Evolutionary conservation across 2,113 vertebrate species (phyloP).

Genomic region (Lepus timidus): DNA sequence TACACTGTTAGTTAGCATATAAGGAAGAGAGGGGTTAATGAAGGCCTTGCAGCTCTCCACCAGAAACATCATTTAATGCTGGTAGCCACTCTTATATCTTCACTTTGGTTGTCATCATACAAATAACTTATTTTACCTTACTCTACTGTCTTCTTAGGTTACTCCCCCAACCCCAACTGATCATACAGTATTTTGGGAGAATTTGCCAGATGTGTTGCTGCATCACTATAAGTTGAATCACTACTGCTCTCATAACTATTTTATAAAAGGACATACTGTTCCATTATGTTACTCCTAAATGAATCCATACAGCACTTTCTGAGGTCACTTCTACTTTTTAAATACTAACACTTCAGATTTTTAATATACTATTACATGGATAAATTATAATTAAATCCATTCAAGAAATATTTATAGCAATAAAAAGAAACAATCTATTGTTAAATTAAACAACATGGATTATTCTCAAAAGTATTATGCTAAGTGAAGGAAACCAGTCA

Average conservation of each 20-base stretch:
- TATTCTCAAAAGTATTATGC: not conserved
- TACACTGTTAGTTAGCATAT: conserved; percentile 55
- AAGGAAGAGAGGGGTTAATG: not conserved
- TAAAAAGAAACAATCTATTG: not conserved
- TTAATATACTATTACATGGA: not conserved
- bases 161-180: not conserved
- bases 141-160: not conserved
- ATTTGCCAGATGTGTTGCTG: not conserved
- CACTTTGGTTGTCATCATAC: too few relatives aligned
- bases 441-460: not conserved
- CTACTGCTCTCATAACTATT: not conserved
- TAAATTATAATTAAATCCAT: not conserved
- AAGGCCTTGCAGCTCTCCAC: not conserved
- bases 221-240: not conserved
- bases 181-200: not conserved
- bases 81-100: not conserved
- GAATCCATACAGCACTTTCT: not conserved
- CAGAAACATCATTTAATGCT: not conserved
- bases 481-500: not conserved
- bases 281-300: not conserved
- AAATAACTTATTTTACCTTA: not conserved
- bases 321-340: not conserved
- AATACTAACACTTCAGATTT: not conserved
- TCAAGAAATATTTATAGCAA: not conserved
- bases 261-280: not conserved